Percentiles rank a stretch among this genome's conserved stretches.
phyloP scores from a whole-genome alignment of 2,888 invertebrate genomes.

The Carabus problematicus region DNA sequence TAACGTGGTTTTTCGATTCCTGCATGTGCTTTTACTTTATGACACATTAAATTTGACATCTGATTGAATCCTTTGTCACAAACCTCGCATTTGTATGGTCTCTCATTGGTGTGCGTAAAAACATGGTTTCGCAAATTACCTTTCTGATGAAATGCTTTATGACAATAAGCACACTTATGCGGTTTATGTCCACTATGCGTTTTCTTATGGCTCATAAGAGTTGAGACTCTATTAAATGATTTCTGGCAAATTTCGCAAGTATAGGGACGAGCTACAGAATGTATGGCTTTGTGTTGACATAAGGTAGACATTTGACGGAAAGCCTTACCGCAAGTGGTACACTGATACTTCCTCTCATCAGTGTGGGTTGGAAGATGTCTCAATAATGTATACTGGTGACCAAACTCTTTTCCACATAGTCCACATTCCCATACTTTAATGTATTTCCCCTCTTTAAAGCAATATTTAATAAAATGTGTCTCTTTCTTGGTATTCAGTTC shows the following conservation, averaged over 20 bases:
- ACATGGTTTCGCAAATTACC: conserved; percentile 81
- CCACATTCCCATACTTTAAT: conserved; percentile 78
- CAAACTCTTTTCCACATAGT: conserved; percentile 74
- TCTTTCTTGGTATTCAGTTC: conserved; percentile 17
- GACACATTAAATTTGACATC: conserved; percentile 81
- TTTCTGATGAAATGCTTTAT: conserved; percentile 83
- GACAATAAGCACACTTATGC: conserved; percentile 75
- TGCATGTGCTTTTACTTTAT: conserved; percentile 71
- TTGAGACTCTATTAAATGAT: conserved; percentile 80
- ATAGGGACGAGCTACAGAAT: conserved; percentile 77
- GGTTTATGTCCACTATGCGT: conserved; percentile 78
- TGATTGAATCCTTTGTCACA: conserved; percentile 82
- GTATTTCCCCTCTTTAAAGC: conserved; percentile 71
- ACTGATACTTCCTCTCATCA: conserved; percentile 78
- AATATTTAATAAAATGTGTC: conserved; percentile 72
- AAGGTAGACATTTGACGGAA: conserved; percentile 78
- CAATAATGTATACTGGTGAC: conserved; percentile 78
- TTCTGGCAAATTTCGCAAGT: conserved; percentile 78
- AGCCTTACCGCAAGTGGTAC: conserved; percentile 75
- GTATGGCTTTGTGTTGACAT: conserved; percentile 80
- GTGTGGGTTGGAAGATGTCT: conserved; percentile 80
- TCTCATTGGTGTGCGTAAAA: conserved; percentile 79
- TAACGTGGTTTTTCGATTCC: conserved; percentile 63
- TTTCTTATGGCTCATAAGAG: conserved; percentile 81
- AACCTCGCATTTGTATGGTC: conserved; percentile 78